Evolutionary conservation across 2,113 vertebrate species (phyloP).

Genomic region (Zosterops hypoxanthus): DNA sequence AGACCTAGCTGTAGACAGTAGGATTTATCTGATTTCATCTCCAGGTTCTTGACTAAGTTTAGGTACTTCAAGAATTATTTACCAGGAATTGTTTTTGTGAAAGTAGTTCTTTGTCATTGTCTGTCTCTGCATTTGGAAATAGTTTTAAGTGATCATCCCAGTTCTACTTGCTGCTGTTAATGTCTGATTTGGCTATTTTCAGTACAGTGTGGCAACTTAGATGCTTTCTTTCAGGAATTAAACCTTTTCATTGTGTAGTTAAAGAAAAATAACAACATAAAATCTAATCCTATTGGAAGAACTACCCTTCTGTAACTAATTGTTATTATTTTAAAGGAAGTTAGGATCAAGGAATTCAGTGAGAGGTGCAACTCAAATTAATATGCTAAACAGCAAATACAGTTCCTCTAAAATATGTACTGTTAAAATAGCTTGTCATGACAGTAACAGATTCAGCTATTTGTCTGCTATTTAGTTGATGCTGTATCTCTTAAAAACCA

Average conservation of each 20-base stretch:
- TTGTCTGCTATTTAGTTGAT: background rate
- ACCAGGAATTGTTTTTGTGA: background rate
- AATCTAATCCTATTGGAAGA: background rate
- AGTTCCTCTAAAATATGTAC: background rate
- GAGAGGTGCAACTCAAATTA: background rate
- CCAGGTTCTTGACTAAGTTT: constrained; percentile 9
- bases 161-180: background rate
- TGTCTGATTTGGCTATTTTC: background rate
- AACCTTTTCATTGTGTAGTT: background rate
- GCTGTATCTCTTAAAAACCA: background rate
- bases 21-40: constrained; percentile 15
- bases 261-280: background rate
- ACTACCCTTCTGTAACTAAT: background rate
- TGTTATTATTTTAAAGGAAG: background rate
- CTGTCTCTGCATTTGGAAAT: background rate
- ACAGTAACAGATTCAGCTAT: background rate
- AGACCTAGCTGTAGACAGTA: background rate
- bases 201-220: background rate
- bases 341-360: background rate
- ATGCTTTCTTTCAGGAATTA: background rate
- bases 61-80: background rate
- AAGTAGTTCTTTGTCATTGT: background rate
- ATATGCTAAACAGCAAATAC: background rate
- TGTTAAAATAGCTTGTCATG: background rate
- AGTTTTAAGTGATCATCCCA: background rate